phyloP scores from a whole-genome alignment of 2,113 vertebrate species.

The Tichodroma muraria region DNA sequence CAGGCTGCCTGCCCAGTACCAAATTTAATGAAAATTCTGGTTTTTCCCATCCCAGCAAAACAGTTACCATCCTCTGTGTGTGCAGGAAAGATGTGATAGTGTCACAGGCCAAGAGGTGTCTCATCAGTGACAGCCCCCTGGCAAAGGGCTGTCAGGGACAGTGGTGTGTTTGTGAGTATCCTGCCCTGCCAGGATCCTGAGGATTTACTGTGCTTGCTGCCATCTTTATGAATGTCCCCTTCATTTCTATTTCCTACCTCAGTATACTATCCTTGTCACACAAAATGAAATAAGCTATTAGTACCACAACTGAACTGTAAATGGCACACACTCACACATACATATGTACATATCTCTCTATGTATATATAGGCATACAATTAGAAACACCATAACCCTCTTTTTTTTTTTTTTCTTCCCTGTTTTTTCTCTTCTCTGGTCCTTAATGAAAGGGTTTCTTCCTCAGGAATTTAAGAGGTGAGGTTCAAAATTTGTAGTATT shows the following conservation, averaged over 20 bases:
- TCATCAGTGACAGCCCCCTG: background rate
- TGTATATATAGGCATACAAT: no score
- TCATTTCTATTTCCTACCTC: background rate
- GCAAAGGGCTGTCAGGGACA: background rate
- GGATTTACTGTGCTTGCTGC: background rate
- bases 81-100: fast-evolving
- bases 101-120: background rate
- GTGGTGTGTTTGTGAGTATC: fast-evolving
- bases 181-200: background rate
- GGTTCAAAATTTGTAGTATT: background rate
- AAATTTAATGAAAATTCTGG: background rate
- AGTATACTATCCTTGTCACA: background rate
- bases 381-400: background rate
- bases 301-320: background rate
- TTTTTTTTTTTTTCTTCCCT: background rate
- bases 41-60: background rate
- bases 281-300: background rate
- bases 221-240: background rate
- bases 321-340: no score
- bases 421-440: background rate
- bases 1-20: background rate
- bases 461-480: background rate
- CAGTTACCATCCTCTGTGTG: background rate
- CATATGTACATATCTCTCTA: no score
- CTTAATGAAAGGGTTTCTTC: background rate